These are phyloP conservation scores for Acanthornis magna DNA, from an alignment of 2,797 vertebrate genomes.

Conservation along the genomic window DNA sequence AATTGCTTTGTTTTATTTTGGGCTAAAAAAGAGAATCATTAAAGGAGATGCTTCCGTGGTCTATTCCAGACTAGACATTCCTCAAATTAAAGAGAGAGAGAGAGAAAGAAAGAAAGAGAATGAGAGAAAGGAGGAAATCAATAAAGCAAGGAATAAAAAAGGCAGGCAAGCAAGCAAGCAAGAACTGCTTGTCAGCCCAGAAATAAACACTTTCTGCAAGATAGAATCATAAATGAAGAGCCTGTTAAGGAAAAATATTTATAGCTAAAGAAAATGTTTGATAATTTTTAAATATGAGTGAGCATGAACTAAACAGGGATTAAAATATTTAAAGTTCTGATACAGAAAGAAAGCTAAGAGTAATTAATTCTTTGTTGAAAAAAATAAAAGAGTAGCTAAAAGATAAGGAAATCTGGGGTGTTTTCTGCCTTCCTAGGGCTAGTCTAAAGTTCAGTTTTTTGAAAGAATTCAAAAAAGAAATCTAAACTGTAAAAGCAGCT, in stretches of 20 bases:
- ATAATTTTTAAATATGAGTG: neutral
- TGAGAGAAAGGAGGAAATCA: neutral
- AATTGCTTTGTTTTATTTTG: neutral
- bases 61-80: too few species aligned
- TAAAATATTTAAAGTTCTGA: neutral
- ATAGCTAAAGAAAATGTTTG: neutral
- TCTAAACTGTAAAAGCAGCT: neutral
- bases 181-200: neutral
- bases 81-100: neutral
- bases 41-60: neutral
- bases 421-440: neutral
- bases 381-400: neutral
- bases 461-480: neutral
- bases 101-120: too few species aligned
- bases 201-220: neutral
- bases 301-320: neutral
- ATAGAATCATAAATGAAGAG: neutral
- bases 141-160: neutral
- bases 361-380: neutral
- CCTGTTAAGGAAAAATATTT: neutral
- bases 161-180: neutral
- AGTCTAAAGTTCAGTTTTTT: neutral
- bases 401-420: fast-evolving
- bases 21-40: neutral
- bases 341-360: neutral